phyloP scores from a whole-genome alignment of 2,888 invertebrate species.

The Tholera decimalis region DNA sequence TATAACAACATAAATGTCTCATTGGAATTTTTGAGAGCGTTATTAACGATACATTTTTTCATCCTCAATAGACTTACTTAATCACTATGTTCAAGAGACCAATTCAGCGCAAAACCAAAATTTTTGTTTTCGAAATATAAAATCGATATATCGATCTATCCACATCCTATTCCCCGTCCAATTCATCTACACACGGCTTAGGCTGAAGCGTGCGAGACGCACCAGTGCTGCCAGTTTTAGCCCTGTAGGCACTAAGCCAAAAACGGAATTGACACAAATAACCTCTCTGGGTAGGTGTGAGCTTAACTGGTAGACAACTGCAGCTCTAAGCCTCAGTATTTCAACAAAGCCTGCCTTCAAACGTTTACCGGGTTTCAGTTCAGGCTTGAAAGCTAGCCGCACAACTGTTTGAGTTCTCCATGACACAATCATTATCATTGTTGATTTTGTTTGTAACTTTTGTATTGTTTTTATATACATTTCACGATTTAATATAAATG shows the following conservation, averaged over 20 bases:
- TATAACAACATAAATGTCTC: no score
- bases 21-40: no score
- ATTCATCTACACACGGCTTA: background rate
- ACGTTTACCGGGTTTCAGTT: background rate
- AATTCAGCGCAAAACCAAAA: no score
- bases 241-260: constrained; percentile 52
- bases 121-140: no score
- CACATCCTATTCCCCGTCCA: constrained; percentile 12
- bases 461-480: no score
- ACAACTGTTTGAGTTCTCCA: no score
- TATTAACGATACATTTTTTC: no score
- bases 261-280: constrained; percentile 52
- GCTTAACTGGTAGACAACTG: constrained; percentile 16
- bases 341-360: constrained; percentile 5
- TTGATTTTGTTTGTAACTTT: no score
- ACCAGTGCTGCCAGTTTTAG: constrained; percentile 1
- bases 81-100: no score
- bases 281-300: constrained; percentile 11
- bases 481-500: no score
- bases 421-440: no score
- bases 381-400: background rate
- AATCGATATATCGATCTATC: background rate
- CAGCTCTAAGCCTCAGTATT: constrained; percentile 2
- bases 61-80: no score
- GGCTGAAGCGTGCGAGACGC: background rate